Evolutionary conservation across 2,888 invertebrate genomes (phyloP), one percentile per base, ranked within the genome.

Genomic region (Rhaphigaster nebulosa): DNA sequence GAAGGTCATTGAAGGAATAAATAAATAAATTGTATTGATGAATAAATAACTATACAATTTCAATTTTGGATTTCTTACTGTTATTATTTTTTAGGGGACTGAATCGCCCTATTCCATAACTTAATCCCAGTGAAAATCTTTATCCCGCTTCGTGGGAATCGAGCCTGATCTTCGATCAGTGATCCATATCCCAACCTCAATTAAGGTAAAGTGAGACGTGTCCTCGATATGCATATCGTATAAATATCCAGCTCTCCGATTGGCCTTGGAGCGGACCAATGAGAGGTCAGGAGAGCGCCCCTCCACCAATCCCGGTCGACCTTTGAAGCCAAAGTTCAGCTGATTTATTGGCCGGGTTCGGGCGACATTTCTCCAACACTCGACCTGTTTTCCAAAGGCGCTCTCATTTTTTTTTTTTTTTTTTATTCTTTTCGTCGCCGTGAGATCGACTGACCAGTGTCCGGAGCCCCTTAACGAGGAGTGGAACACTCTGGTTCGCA

Each of bases 241-340:
- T 84, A 41, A 41, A 84, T 50, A 45, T 84, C 45, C 26, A 26
- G 45, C 12, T 45, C 84, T 84, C 45, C 8, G 84, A 84, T 84
- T 84, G 84, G 84, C 84, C 84, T 84, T 84, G 84, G 12, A 84
- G 45, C n/a, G n/a, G 45, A 84, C 84, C 84, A 84, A 84, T 84
- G 1, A 84, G 84, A 45, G 84, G 45, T 84, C 84, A 84, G 45
- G n/a, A 50, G 84, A 84, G 84, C 38, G 45, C 45, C 88, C 88
- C 60, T 65, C 88, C 41, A 41, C 88, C 88, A 88, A 88, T 88
- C 88, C 88, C 41, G 23, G 38, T 34, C 54, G 88, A 88, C 88
- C 88, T 88, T 88, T 88, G 54, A 38, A 88, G 56, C 88, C 41
- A 88, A 88, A 88, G 88, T 88, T 88, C 88, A 88, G 56, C 88